A percentile compares a stretch with the other conserved stretches of the same genome.
These are phyloP conservation scores for Drosophila neocordata DNA, from an alignment of 1,140 invertebrate species.

Conservation along the genomic window DNA sequence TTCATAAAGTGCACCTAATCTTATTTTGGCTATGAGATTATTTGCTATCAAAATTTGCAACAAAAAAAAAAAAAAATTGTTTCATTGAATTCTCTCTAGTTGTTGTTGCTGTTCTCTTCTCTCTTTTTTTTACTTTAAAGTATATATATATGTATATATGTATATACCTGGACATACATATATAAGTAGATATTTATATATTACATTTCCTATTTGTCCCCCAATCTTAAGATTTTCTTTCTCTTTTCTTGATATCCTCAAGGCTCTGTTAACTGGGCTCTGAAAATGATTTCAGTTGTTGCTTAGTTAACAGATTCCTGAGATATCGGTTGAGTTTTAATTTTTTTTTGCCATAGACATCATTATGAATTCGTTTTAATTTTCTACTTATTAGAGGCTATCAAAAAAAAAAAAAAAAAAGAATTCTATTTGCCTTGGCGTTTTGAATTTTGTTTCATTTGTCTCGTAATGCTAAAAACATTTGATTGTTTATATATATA, in stretches of 20 bases:
- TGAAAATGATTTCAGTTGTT: too few species aligned
- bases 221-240: neutral
- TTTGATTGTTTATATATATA: conserved; percentile 63
- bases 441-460: conserved; percentile 24
- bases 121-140: neutral
- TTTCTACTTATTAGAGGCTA: conserved; percentile 3
- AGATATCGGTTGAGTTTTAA: neutral
- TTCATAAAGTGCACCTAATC: conserved; percentile 63
- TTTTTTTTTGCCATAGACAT: too few species aligned
- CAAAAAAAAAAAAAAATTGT: neutral
- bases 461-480: conserved; percentile 49
- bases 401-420: conserved; percentile 62
- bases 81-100: neutral
- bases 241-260: neutral
- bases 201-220: neutral
- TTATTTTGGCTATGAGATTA: conserved; percentile 50
- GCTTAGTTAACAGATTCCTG: neutral
- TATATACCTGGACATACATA: neutral
- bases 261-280: neutral
- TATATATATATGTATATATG: neutral
- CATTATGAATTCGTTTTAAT: neutral
- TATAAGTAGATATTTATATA: neutral
- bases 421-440: conserved; percentile 45
- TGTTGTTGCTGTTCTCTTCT: neutral
- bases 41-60: conserved; percentile 16